phyloP scores from a whole-genome alignment of 2,888 invertebrate species.

The Andrena haemorrhoa region DNA sequence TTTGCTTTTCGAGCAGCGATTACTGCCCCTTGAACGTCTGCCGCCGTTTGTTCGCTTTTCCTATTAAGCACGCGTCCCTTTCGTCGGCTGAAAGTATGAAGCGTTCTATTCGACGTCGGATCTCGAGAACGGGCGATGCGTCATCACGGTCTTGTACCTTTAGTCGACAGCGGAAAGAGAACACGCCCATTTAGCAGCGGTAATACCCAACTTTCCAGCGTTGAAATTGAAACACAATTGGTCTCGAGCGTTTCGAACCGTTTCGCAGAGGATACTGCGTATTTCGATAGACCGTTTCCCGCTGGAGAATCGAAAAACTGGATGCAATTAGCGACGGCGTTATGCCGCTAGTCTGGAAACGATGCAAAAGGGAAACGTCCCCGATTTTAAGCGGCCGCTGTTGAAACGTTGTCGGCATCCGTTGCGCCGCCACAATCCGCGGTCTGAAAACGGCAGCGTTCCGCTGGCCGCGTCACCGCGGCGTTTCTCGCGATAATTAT shows the following conservation, averaged over 20 bases:
- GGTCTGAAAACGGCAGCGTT: slow-evolving; percentile 9
- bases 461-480: slow-evolving; percentile 1
- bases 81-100: too few species aligned
- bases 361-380: neutral
- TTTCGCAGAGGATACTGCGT: neutral
- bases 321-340: neutral
- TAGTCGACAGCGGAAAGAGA: too few species aligned
- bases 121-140: too few species aligned
- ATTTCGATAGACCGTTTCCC: neutral
- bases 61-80: too few species aligned
- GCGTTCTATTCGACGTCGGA: too few species aligned
- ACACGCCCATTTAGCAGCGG: neutral
- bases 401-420: slow-evolving; percentile 6
- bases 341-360: too few species aligned
- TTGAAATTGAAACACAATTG: neutral
- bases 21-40: neutral
- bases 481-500: slow-evolving; percentile 72
- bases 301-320: neutral
- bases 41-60: too few species aligned
- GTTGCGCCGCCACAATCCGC: neutral
- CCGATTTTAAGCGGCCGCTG: neutral
- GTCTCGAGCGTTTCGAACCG: neutral
- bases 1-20: slow-evolving; percentile 16
- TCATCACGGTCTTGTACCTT: neutral
- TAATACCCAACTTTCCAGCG: neutral